phyloP scores from a whole-genome alignment of 2,888 invertebrate genomes.

The Drosophila rubida region DNA sequence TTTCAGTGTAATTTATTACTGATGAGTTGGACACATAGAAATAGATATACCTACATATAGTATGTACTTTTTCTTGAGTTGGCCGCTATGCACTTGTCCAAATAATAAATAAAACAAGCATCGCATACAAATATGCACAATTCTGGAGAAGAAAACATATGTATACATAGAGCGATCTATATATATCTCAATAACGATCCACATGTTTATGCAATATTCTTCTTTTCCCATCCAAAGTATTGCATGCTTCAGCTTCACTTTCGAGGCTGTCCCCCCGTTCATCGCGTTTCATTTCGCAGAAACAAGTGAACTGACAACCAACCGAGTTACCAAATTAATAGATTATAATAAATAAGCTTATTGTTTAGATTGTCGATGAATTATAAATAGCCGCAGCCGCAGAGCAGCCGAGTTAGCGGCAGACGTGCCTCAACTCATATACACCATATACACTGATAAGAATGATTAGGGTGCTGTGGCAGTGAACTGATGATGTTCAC shows the following conservation, averaged over 20 bases:
- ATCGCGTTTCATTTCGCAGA: neutral
- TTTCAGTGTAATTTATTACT: no score
- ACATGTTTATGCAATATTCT: neutral
- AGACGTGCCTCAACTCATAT: constrained; percentile 26
- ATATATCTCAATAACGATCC: constrained; percentile 12
- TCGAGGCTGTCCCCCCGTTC: neutral
- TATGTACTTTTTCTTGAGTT: constrained; percentile 15
- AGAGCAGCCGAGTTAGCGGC: constrained; percentile 11
- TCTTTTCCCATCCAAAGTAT: neutral
- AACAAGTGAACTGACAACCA: neutral
- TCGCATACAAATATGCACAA: constrained; percentile 54
- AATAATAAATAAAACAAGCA: constrained; percentile 59
- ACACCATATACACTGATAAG: neutral
- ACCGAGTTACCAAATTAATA: constrained; percentile 5
- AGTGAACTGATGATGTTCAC: neutral
- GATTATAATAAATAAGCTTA: constrained; percentile 16
- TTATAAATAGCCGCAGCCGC: constrained; percentile 3
- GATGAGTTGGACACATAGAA: constrained; percentile 1
- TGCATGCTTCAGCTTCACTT: neutral
- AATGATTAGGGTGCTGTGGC: no score
- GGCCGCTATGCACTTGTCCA: constrained; percentile 72
- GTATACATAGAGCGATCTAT: constrained; percentile 9
- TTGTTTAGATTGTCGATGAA: constrained; percentile 10
- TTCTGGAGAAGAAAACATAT: constrained; percentile 32
- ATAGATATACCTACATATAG: neutral